Conservation (phyloP, 2,888 invertebrate genomes). For the Thymelicus lineola region DNA sequence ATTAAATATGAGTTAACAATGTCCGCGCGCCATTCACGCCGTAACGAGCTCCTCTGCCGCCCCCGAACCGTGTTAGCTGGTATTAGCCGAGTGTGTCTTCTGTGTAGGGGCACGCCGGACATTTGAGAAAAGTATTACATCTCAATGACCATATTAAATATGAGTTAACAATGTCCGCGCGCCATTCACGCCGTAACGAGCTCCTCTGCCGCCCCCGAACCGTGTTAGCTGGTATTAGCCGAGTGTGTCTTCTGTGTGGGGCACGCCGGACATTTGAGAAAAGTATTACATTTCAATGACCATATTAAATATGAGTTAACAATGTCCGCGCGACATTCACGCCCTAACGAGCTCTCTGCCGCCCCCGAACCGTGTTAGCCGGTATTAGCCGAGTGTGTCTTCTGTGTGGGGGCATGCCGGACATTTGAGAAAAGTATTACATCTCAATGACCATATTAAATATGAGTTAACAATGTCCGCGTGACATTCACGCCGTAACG, state of each 20-base stretch:
- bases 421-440: not conserved
- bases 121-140: not conserved
- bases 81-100: conserved; percentile 23
- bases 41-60: conserved; percentile 58
- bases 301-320: conserved; percentile 28
- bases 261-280: not conserved
- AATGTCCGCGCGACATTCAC: conserved; percentile 63
- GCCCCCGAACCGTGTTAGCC: conserved; percentile 50
- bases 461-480: conserved; percentile 54
- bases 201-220: conserved; percentile 51
- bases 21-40: conserved; percentile 60
- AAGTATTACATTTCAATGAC: not conserved
- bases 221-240: conserved; percentile 46
- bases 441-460: not conserved
- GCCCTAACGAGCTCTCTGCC: conserved; percentile 57
- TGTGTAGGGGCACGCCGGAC: not conserved
- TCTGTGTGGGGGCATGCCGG: not conserved
- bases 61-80: conserved; percentile 50
- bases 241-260: conserved; percentile 10
- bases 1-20: conserved; percentile 45
- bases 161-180: conserved; percentile 56
- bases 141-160: not conserved
- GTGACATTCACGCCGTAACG: conserved; percentile 63
- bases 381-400: conserved; percentile 27
- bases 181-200: conserved; percentile 64